Percentiles rank a stretch among this genome's conserved stretches.
Evolutionary conservation across 2,888 invertebrate species (phyloP).

Genomic region (Polia nebulosa): DNA sequence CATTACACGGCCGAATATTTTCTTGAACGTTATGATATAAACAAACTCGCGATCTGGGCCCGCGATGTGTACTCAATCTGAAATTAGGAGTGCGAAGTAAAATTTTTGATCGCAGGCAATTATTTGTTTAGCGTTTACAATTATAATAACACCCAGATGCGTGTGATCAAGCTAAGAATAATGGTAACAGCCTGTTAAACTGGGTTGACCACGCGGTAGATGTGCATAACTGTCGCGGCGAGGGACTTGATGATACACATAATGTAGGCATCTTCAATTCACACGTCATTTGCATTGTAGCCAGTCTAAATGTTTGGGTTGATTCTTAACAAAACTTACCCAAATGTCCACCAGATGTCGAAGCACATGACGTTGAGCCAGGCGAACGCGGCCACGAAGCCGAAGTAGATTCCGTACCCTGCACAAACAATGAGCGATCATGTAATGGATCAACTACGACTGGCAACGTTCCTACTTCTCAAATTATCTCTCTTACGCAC

Average conservation of each 20-base stretch:
- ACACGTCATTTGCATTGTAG: conserved; percentile 64
- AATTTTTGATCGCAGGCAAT: conserved; percentile 38
- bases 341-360: conserved; percentile 96
- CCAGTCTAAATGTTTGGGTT: conserved; percentile 69
- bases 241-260: conserved; percentile 41
- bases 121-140: conserved; percentile 44
- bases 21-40: conserved; percentile 58
- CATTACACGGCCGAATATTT: conserved; percentile 57
- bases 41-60: conserved; percentile 54
- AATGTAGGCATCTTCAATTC: conserved; percentile 55
- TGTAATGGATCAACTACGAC: conserved; percentile 67
- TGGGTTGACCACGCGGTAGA: conserved; percentile 10
- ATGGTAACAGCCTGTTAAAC: conserved; percentile 11
- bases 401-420: conserved; percentile 93
- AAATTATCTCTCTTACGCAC: conserved; percentile 56
- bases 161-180: conserved; percentile 26
- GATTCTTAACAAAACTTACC: conserved; percentile 90
- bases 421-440: conserved; percentile 79
- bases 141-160: conserved; percentile 35
- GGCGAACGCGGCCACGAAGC: conserved; percentile 93
- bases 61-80: conserved; percentile 40
- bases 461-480: conserved; percentile 62
- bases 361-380: conserved; percentile 96
- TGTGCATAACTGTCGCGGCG: conserved; percentile 38
- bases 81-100: conserved; percentile 32